Percentiles rank a stretch among this genome's conserved stretches.
Evolutionary conservation across 2,113 vertebrate species (phyloP).

Genomic region (Corvus moneduloides): DNA sequence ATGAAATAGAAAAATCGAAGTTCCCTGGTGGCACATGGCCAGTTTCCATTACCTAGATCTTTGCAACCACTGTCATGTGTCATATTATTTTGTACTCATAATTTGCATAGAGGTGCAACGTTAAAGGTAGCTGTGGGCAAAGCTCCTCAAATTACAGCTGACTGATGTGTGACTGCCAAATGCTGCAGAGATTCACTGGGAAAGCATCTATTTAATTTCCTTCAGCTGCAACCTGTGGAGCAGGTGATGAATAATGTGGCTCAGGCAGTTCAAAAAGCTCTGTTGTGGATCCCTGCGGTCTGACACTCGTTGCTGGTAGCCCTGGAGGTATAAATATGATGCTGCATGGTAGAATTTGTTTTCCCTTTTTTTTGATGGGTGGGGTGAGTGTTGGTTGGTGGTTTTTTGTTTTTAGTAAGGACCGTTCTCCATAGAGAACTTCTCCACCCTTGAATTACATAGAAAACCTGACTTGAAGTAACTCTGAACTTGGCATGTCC

Average conservation of each 20-base stretch:
- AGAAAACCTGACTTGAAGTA: not conserved
- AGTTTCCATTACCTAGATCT: conserved; percentile 1
- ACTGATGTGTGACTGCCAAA: not conserved
- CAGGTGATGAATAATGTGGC: not conserved
- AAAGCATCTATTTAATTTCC: not conserved
- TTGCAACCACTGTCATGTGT: not conserved
- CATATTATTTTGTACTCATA: not conserved
- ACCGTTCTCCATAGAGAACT: not conserved
- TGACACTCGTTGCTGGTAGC: not conserved
- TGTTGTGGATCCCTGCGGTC: not conserved
- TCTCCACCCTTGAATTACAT: not conserved
- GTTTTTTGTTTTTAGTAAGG: not conserved
- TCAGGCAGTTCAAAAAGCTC: not conserved
- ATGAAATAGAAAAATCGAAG: not conserved
- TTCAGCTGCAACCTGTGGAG: not conserved
- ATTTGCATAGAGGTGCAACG: not conserved
- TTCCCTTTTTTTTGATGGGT: not conserved
- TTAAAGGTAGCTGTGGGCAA: not conserved
- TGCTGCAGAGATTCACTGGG: not conserved
- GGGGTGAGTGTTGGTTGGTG: not conserved
- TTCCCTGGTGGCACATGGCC: not conserved
- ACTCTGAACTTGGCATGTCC: not conserved
- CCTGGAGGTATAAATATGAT: not conserved
- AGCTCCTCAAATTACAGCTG: not conserved
- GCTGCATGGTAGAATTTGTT: not conserved